phyloP scores from a whole-genome alignment of 2,888 invertebrate genomes.

The Drosophila recens region DNA sequence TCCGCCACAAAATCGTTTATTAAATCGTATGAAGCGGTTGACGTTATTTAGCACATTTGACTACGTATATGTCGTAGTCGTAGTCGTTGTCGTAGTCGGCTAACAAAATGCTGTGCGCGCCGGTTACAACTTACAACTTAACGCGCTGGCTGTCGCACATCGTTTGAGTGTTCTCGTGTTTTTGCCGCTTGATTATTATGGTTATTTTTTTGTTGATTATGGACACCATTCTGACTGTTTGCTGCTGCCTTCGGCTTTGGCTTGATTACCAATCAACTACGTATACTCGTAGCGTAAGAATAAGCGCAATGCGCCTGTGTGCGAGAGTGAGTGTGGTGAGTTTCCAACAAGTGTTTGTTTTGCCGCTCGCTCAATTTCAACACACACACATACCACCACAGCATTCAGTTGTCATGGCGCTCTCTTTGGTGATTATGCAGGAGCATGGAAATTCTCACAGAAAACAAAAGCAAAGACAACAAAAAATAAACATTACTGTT shows the following conservation, averaged over 20 bases:
- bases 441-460: conserved; percentile 12
- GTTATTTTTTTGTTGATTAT: conserved; percentile 60
- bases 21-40: conserved; percentile 15
- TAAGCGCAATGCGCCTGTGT: conserved; percentile 43
- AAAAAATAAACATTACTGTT: conserved; percentile 17
- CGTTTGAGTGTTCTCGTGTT: conserved; percentile 71
- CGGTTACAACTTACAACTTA: conserved; percentile 70
- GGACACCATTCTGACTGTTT: conserved; percentile 66
- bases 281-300: conserved; percentile 31
- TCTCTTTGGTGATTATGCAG: conserved; percentile 30
- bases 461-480: conserved; percentile 17
- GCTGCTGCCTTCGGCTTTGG: conserved; percentile 51
- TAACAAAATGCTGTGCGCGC: conserved; percentile 45
- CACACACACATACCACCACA: conserved; percentile 11
- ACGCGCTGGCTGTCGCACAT: conserved; percentile 67
- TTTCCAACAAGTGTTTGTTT: conserved; percentile 74
- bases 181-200: conserved; percentile 75
- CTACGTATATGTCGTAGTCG: conserved; percentile 11
- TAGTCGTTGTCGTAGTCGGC: conserved; percentile 9
- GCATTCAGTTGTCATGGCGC: conserved; percentile 12
- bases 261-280: conserved; percentile 65
- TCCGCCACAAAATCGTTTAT: conserved; percentile 20
- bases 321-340: conserved; percentile 69
- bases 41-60: conserved; percentile 54
- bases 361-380: conserved; percentile 45